Percentiles rank a stretch among this genome's conserved stretches.
phyloP scores from a whole-genome alignment of 2,113 vertebrate species.

The Bettongia penicillata region DNA sequence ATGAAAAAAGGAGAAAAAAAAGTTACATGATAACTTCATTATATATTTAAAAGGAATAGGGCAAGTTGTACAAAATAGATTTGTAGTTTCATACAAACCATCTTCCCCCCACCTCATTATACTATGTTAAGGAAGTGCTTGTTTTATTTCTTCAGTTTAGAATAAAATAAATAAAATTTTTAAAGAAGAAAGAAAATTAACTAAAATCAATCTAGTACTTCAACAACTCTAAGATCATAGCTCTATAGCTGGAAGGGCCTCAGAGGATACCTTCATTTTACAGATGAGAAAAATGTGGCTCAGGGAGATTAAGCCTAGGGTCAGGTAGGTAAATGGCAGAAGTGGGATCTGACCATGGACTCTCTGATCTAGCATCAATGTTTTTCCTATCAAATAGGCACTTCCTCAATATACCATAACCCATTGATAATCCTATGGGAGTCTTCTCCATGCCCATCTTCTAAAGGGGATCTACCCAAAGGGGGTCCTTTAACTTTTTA shows the following conservation, averaged over 20 bases:
- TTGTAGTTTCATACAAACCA: no score
- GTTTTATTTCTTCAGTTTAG: background rate
- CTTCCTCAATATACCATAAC: background rate
- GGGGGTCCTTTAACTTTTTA: no score
- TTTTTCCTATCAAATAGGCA: background rate
- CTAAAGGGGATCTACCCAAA: background rate
- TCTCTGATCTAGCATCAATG: background rate
- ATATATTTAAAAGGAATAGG: no score
- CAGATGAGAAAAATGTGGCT: background rate
- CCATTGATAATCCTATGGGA: background rate
- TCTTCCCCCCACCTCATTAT: background rate
- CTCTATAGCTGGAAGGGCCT: background rate
- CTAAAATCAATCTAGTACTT: background rate
- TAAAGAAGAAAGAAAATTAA: background rate
- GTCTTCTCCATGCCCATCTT: background rate
- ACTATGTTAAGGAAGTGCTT: background rate
- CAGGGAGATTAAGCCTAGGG: background rate
- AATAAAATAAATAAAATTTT: background rate
- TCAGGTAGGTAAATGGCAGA: background rate
- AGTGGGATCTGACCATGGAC: background rate
- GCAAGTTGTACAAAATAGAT: no score
- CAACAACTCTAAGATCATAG: background rate
- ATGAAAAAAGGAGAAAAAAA: no score
- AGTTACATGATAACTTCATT: no score
- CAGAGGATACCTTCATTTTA: background rate